phyloP scores from a whole-genome alignment of 2,113 vertebrate species.

The Turnix velox region DNA sequence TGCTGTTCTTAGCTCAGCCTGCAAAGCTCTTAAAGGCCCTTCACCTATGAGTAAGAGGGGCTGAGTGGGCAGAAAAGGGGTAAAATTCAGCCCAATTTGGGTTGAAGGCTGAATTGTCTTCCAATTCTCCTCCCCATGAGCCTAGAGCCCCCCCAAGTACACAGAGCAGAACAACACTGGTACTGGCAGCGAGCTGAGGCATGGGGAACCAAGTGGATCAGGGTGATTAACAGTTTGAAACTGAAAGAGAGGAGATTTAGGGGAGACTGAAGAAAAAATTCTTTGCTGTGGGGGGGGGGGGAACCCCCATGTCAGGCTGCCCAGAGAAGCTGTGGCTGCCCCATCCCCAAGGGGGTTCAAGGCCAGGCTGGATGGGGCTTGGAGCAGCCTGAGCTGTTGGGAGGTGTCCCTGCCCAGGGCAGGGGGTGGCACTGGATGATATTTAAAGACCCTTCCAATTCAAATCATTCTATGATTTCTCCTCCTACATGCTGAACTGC shows the following conservation, averaged over 20 bases:
- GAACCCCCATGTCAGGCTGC: not conserved
- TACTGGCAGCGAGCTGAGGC: not conserved
- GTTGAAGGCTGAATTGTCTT: not conserved
- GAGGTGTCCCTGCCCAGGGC: not conserved
- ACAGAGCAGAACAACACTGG: accelerated
- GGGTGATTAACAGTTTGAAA: not conserved
- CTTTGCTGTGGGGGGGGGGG: not conserved
- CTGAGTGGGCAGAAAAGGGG: not conserved
- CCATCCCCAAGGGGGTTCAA: not conserved
- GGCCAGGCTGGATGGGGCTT: not conserved
- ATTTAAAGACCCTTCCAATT: not conserved
- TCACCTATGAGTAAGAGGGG: not conserved
- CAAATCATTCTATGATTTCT: not conserved
- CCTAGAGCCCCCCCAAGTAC: not conserved
- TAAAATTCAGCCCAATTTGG: not conserved
- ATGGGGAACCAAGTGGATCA: accelerated
- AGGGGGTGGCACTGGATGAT: not conserved
- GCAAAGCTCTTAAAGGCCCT: not conserved
- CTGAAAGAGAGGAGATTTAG: not conserved
- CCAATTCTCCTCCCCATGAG: not conserved
- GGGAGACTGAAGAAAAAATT: not conserved
- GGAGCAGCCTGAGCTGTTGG: not conserved
- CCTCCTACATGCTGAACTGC: not conserved
- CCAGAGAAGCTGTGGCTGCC: not conserved
- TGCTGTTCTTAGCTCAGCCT: not conserved